Conservation (phyloP, 2,113 vertebrate species). For the Xiphophorus hellerii region DNA sequence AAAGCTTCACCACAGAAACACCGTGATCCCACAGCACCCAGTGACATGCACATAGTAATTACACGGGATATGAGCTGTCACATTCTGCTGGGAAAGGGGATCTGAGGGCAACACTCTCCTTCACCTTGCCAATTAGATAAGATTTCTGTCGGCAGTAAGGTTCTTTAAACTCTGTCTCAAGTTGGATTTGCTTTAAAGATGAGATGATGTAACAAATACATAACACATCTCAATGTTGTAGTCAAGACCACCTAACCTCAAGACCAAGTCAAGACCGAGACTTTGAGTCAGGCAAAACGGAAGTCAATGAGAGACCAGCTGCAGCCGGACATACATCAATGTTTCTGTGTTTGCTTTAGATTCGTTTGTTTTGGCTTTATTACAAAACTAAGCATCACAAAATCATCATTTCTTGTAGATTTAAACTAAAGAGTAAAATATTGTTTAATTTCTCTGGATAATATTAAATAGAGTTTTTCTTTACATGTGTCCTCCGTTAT, state of each 20-base stretch:
- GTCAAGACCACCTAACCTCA: neutral
- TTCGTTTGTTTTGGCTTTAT: neutral
- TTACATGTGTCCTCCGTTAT: neutral
- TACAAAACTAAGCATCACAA: neutral
- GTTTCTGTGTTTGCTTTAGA: neutral
- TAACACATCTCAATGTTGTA: neutral
- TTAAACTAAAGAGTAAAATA: neutral
- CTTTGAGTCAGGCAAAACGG: neutral
- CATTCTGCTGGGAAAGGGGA: neutral
- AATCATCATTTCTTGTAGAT: neutral
- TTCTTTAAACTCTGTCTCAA: slow-evolving; percentile 4
- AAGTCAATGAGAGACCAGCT: too few species aligned
- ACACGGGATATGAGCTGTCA: slow-evolving; percentile 11
- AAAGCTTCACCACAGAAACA: neutral
- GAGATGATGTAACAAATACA: too few species aligned
- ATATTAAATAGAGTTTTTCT: neutral
- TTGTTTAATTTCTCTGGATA: neutral
- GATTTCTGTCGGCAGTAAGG: neutral
- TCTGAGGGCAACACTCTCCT: neutral
- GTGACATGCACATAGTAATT: neutral
- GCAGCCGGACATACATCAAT: neutral
- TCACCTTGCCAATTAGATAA: neutral
- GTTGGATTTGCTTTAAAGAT: neutral
- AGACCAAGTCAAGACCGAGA: neutral
- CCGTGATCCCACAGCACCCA: neutral